These are phyloP conservation scores for Yponomeuta plumbellus DNA, from an alignment of 2,888 invertebrate genomes.

Conservation along the genomic window DNA sequence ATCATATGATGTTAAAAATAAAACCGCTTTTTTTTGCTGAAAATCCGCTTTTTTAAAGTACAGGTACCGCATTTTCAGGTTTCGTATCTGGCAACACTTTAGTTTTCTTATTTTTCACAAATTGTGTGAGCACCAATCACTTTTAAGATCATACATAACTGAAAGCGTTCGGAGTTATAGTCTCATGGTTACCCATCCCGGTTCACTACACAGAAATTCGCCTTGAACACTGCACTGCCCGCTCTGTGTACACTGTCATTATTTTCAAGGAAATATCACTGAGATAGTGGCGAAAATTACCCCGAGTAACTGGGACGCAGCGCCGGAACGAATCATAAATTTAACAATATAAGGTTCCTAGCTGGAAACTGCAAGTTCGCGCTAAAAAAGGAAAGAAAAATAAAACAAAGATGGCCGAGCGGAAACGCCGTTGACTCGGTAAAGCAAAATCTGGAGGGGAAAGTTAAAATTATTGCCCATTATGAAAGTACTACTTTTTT, in stretches of 20 bases:
- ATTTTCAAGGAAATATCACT: slow-evolving; percentile 53
- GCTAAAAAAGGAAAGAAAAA: neutral
- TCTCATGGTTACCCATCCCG: neutral
- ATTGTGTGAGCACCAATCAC: no score
- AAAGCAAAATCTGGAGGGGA: neutral
- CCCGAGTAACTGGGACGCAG: slow-evolving; percentile 54
- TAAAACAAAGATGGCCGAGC: neutral
- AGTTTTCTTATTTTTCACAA: no score
- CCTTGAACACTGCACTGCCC: neutral
- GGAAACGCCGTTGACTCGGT: slow-evolving; percentile 2
- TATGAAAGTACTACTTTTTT: neutral
- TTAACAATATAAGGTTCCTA: slow-evolving; percentile 66
- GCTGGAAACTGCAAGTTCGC: slow-evolving; percentile 19
- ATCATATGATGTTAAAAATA: no score
- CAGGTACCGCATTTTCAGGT: no score
- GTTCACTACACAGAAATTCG: neutral
- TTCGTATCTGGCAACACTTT: no score
- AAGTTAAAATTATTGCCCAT: neutral
- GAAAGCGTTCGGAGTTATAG: neutral
- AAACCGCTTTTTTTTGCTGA: no score
- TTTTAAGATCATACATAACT: neutral
- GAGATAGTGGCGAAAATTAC: slow-evolving; percentile 54
- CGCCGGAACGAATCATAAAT: slow-evolving; percentile 64
- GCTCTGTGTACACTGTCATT: slow-evolving; percentile 39
- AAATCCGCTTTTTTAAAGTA: no score